Conservation (phyloP, 2,113 vertebrate species). For the Chionodraco myersi region DNA sequence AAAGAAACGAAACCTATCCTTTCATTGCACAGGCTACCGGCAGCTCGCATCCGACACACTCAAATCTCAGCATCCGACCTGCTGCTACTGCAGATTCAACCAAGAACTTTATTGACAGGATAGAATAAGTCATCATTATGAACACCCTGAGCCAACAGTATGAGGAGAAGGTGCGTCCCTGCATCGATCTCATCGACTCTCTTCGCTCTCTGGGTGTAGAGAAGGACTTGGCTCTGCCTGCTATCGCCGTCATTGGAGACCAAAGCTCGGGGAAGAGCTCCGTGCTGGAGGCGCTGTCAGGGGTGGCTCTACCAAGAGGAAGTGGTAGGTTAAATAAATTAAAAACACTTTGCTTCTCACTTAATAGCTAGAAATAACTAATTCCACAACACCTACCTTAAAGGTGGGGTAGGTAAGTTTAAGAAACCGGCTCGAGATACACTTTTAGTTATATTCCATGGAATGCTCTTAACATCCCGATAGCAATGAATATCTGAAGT, state of each 20-base stretch:
- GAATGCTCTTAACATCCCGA: no score
- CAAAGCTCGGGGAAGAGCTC: slow-evolving; percentile 95
- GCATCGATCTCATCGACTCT: slow-evolving; percentile 74
- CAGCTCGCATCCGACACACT: fast-evolving
- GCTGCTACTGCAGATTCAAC: not conserved
- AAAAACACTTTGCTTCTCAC: no score
- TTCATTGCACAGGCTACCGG: not conserved
- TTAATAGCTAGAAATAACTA: no score
- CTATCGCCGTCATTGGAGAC: slow-evolving; percentile 85
- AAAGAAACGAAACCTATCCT: slow-evolving; percentile 15
- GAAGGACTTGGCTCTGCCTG: slow-evolving; percentile 82
- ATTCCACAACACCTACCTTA: no score
- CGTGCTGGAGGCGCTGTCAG: slow-evolving; percentile 90
- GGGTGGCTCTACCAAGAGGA: slow-evolving; percentile 89
- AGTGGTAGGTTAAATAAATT: slow-evolving; percentile 79
- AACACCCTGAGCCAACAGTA: slow-evolving; percentile 73
- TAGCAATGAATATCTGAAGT: no score
- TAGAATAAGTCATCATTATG: slow-evolving; percentile 28
- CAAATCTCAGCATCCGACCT: no score
- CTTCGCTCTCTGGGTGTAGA: slow-evolving; percentile 83
- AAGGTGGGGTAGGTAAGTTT: no score
- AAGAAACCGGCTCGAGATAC: no score
- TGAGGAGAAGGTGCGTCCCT: slow-evolving; percentile 82
- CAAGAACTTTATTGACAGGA: not conserved
- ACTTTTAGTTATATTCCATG: no score